Evolutionary conservation across 1,140 invertebrate species (phyloP).

Genomic region (Ceratina calcarata): DNA sequence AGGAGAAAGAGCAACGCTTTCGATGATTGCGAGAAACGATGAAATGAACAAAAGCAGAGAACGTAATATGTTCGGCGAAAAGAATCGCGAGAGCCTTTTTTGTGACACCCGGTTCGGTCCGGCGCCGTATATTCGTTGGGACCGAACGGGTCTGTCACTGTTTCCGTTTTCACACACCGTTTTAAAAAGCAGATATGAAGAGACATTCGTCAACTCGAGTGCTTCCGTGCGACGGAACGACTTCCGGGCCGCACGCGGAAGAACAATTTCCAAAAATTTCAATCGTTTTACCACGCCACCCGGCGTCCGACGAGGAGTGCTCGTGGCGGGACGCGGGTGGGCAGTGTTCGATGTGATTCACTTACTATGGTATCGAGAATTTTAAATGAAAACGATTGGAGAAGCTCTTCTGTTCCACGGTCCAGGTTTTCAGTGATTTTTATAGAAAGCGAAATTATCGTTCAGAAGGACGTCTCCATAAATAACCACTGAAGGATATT

Average conservation of each 20-base stretch:
- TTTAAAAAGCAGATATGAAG: neutral
- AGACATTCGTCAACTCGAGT: conserved; percentile 54
- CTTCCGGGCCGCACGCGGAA: conserved; percentile 54
- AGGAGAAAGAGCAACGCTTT: conserved; percentile 57
- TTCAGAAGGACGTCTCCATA: conserved; percentile 1
- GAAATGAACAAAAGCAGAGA: conserved; percentile 49
- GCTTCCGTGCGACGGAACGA: conserved; percentile 61
- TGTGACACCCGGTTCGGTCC: no score
- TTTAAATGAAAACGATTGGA: neutral
- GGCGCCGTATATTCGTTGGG: no score
- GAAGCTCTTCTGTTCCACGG: neutral
- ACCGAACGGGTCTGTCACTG: no score
- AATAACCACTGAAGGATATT: neutral
- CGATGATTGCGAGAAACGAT: conserved; percentile 65
- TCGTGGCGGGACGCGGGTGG: conserved; percentile 39
- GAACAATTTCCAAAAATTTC: conserved; percentile 55
- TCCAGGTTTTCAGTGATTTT: neutral
- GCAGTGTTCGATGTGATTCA: conserved; percentile 63
- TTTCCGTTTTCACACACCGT: no score
- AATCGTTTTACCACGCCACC: conserved; percentile 43
- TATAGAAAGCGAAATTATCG: neutral
- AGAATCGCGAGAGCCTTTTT: conserved; percentile 65
- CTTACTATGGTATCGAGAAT: conserved; percentile 37
- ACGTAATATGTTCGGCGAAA: neutral
- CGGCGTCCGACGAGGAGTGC: no score